phyloP scores from a whole-genome alignment of 2,113 vertebrate species.

The Epinephelus cyanopodus region DNA sequence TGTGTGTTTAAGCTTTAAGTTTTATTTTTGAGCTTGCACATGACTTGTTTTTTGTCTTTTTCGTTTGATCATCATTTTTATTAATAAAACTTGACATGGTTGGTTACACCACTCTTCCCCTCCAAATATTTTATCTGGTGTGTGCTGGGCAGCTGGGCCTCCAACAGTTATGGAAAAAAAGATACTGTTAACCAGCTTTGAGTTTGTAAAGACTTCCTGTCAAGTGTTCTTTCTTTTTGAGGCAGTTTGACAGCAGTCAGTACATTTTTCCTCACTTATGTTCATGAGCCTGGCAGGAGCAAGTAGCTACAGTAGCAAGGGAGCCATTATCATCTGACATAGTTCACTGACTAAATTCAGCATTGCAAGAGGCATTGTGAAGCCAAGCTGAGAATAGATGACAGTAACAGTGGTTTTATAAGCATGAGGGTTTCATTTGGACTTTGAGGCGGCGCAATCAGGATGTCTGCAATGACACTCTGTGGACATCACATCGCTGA shows the following conservation, averaged over 20 bases:
- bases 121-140: neutral
- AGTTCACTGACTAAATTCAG: conserved; percentile 13
- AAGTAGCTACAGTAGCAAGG: neutral
- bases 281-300: neutral
- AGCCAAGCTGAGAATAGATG: neutral
- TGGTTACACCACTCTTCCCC: no score
- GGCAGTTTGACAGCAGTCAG: conserved; percentile 7
- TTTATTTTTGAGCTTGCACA: neutral
- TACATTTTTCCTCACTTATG: conserved; percentile 5
- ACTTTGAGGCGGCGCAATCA: neutral
- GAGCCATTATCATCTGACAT: conserved; percentile 10
- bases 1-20: neutral
- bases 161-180: neutral
- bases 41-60: neutral
- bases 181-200: neutral
- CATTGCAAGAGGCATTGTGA: neutral
- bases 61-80: neutral
- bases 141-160: neutral
- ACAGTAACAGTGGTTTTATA: neutral
- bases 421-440: conserved; percentile 5
- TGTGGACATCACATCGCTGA: neutral
- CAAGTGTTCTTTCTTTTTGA: neutral
- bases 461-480: neutral
- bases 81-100: neutral
- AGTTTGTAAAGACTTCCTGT: conserved; percentile 2